Evolutionary conservation across 2,113 vertebrate genomes (phyloP).

Genomic region (Passer domesticus): DNA sequence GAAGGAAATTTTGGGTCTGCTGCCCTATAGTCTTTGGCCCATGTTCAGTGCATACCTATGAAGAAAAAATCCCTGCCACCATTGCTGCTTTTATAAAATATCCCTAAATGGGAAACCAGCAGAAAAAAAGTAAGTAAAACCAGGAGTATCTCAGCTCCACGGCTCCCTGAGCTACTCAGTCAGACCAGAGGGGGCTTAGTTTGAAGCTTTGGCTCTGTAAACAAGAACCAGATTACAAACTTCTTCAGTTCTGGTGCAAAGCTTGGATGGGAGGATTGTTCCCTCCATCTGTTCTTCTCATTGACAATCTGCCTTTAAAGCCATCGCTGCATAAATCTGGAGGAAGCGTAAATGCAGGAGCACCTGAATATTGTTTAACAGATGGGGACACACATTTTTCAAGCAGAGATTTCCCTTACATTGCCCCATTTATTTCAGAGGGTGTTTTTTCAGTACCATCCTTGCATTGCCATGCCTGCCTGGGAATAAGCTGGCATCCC

Average conservation of each 20-base stretch:
- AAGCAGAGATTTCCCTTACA: conserved; percentile 22
- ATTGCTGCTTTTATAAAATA: not conserved
- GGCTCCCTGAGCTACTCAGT: not conserved
- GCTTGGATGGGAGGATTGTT: conserved; percentile 29
- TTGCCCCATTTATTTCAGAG: conserved; percentile 7
- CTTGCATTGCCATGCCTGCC: not conserved
- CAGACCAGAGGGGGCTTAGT: not conserved
- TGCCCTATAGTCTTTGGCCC: not conserved
- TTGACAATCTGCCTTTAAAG: conserved; percentile 37
- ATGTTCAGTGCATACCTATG: not conserved
- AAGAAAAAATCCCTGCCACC: not conserved
- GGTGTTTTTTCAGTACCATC: conserved; percentile 3
- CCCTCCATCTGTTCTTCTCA: conserved; percentile 49
- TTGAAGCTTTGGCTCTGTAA: conserved; percentile 27
- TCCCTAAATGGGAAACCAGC: not conserved
- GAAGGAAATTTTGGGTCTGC: not conserved
- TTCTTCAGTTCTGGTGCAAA: conserved; percentile 38
- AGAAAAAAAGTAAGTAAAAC: not conserved
- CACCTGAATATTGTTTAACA: conserved; percentile 60
- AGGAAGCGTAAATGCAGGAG: conserved; percentile 30
- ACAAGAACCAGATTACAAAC: conserved; percentile 48
- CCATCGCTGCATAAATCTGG: conserved; percentile 44
- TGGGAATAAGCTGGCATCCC: not conserved
- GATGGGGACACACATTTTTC: conserved; percentile 25
- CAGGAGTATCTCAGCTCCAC: not conserved